Evolutionary conservation across 23 tunicate species (phyloP).

Genomic region (Phallusia fumigata): DNA sequence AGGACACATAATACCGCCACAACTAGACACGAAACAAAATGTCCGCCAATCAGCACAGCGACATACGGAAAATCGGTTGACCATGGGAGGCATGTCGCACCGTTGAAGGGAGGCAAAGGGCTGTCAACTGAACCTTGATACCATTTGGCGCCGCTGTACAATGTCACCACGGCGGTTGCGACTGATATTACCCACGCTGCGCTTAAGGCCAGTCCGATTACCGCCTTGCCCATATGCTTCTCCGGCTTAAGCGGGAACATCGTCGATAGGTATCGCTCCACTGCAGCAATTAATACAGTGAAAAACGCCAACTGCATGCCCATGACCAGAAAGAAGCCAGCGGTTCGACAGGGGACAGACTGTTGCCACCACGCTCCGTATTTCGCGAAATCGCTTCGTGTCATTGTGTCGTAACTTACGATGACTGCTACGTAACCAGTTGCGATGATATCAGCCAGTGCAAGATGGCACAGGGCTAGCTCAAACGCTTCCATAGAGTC

Average conservation of each 20-base stretch:
- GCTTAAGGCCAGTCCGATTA: slow-evolving; percentile 31
- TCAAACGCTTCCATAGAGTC: slow-evolving; percentile 45
- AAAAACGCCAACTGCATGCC: slow-evolving; percentile 73
- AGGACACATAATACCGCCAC: slow-evolving; percentile 45
- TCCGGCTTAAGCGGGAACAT: slow-evolving; percentile 76
- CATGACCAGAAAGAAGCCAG: slow-evolving; percentile 69
- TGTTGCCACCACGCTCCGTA: slow-evolving; percentile 90
- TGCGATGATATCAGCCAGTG: slow-evolving; percentile 65
- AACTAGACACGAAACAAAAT: slow-evolving; percentile 36
- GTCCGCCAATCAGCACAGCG: slow-evolving; percentile 45
- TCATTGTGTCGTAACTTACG: slow-evolving; percentile 45
- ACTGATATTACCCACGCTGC: slow-evolving; percentile 69
- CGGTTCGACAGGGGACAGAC: slow-evolving; percentile 59
- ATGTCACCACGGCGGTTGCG: slow-evolving; percentile 66
- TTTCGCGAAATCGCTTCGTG: slow-evolving; percentile 47
- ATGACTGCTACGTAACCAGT: slow-evolving; percentile 56
- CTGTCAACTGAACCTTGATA: neutral
- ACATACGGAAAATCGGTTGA: slow-evolving; percentile 68
- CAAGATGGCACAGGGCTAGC: slow-evolving; percentile 56
- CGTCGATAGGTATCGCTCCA: slow-evolving; percentile 78
- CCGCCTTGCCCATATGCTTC: slow-evolving; percentile 56
- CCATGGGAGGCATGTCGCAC: slow-evolving; percentile 91
- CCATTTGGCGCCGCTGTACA: slow-evolving; percentile 50
- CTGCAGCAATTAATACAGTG: slow-evolving; percentile 61
- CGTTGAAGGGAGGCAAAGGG: slow-evolving; percentile 56